phyloP scores from a whole-genome alignment of 2,113 vertebrate genomes.

The Pachycephala philippinensis region DNA sequence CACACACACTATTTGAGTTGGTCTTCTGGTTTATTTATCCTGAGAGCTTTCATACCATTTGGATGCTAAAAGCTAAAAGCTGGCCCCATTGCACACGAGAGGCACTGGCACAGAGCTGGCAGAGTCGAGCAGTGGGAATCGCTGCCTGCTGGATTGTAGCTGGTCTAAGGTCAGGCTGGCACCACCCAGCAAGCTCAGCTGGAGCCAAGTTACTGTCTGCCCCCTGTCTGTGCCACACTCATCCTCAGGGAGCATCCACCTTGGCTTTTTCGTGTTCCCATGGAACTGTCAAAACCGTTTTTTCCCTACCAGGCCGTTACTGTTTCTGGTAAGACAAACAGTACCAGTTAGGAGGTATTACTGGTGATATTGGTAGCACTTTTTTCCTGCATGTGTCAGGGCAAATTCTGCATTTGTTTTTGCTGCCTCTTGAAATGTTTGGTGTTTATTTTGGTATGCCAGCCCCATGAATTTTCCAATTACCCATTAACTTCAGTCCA shows the following conservation, averaged over 20 bases:
- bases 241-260: background rate
- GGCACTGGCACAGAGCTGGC: background rate
- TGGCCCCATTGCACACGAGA: background rate
- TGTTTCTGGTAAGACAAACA: background rate
- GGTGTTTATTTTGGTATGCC: background rate
- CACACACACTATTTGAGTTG: background rate
- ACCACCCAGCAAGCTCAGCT: background rate
- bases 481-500: background rate
- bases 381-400: background rate
- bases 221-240: background rate
- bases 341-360: background rate
- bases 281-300: background rate
- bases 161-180: background rate
- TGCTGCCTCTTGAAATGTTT: background rate
- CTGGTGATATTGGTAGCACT: background rate
- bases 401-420: background rate
- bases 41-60: background rate
- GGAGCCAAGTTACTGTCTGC: background rate
- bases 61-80: background rate
- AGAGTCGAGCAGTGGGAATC: accelerated
- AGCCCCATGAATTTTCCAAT: background rate
- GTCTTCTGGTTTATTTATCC: background rate
- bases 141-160: background rate
- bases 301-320: background rate
- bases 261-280: background rate